Evolutionary conservation across 2,888 invertebrate genomes (phyloP), one percentile per base, ranked within the genome.

Genomic region (Agriopis leucophaearia): DNA sequence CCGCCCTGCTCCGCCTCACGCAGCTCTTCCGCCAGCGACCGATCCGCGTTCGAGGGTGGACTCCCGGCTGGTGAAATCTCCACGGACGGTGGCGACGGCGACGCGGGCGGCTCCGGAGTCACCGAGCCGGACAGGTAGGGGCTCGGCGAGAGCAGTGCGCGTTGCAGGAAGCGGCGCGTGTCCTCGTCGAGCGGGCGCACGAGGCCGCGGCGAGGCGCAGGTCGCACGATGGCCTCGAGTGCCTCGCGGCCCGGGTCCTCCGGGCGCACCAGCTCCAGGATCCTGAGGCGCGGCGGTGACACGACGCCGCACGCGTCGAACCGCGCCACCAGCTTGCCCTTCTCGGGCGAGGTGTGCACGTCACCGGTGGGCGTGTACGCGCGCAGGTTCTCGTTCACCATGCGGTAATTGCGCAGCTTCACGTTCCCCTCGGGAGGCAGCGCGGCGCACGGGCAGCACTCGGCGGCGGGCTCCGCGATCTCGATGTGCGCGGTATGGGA

Each of bases 201-300:
- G 16, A 91, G 84, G 8, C 90, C 91, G 2, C 92, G 86, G 8
- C 93, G 85, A 10, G 91, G 88, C 13, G 87, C 82, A 0, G 94
- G 91, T 66, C 89, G 80, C 52, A 94, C 92, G 65, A 94, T 93
- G 15, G 90, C 93, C 74, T 91, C 92, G 54, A 94, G 81, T 36
- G 89, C 86, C 9, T 91, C 92, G 4, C 88, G 82, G 0, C 90
- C 93, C 0, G 91, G 89, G 61, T 92, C 91, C 51, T 87, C 90
- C 0, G 91, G 90, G 35, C 90, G 80, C 52, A 94, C 82, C 40
- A 94, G 84, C 72, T 90, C 89, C 42, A 94, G 82, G 64, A 94
- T 91, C 71, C 82, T 86, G 10, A 88, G 83, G 35, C 94, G 84
- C 12, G 92, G 88, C 0, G 93, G 90, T 2, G 91, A 87, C 47